Evolutionary conservation across 2,113 vertebrate species (phyloP), one percentile per base, ranked within the genome.

Genomic region (Eolophus roseicapilla): DNA sequence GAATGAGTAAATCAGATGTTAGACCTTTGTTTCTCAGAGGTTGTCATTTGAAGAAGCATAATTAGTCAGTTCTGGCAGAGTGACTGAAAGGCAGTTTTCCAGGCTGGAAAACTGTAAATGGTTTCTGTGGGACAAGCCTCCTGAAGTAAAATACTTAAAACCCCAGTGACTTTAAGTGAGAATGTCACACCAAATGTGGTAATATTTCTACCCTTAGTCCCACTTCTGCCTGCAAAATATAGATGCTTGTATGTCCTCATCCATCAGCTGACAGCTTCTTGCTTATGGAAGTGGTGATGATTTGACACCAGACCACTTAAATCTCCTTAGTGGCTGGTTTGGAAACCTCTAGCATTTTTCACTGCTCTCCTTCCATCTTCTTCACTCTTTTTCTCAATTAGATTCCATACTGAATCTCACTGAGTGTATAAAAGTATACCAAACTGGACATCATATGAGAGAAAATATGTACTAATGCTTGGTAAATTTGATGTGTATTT

Each of bases 261-360:
- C 88, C 80, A 47, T 96, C 96, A 93, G 82, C 76, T 86, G 94
- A 76, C 88, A 95, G 76, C 73, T 82, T 29, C 78, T 88, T 68
- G 90, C 75, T 69, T 46, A 76, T 73, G 11, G 87, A 60, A 87
- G 82, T 2, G 41, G 81, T 65, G 95, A 80, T n/a, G 75, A 24
- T 77, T 86, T 90, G 87, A 81, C 94, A 95, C 60, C 79, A 82
- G 31, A 44, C 31, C 67, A 24, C 63, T 94, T 76, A 21, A 41
- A 82, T 90, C 53, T 85, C 87, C 55, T 80, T 23, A 39, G 69
- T 74, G 92, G 12, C 79, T 74, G 86, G n/a, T 28, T 19, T 96
- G 90, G 63, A 46, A 91, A 35, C 82, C 52, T 82, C 50, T 60
- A 28, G 15, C 79, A 25, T 85, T 95, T 92, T 90, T 93, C 79